Base-by-base conservation (phyloP, 2,888 invertebrate species). In the Allacma fusca region DNA sequence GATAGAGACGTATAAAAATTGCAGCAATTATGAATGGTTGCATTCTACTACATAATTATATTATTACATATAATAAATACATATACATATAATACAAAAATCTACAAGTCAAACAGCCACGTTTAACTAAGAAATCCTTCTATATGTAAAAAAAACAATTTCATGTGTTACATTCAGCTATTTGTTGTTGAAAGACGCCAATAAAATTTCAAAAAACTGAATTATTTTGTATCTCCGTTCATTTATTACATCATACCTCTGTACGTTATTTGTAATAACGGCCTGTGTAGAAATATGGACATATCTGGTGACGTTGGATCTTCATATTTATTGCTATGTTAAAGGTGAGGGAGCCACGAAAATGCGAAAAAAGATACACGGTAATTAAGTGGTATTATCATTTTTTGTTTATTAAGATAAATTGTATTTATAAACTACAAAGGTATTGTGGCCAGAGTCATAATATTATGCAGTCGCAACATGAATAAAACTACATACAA, bases 141-240 rank as follows among this genome's bases (percentile, higher is more conserved):
- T 68, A 40, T 68, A 70, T 70, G 70, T 70, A 70, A 44, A 70
- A 34, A 34, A 40, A 70, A 70, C 44, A 70, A 70, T 50, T 70
- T 70, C 70, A 70, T 70, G 70, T 70, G 68, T 68, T 68, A 70
- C 50, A 70, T 70, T 70, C 44, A 50, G 70, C 70, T 70, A 70
- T 70, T 70, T 70, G 70, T 70, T 70, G 70, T 70, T 70, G 50
- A 70, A 70, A 70, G 70, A 70, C 70, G 70, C 70, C 70, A 70
- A 70, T 70, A 70, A 70, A 70, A 50, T 70, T 70, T 44, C 50
- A 24, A 70, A 70, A 44, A 70, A n/a, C n/a, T n/a, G n/a, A n/a
- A n/a, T n/a, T n/a, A n/a, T n/a, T n/a, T n/a, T n/a, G n/a, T n/a
- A n/a, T n/a, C n/a, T n/a, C n/a, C n/a, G n/a, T n/a, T n/a, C n/a